Conservation (phyloP, 1,140 invertebrate species). For the Lerema accius region DNA sequence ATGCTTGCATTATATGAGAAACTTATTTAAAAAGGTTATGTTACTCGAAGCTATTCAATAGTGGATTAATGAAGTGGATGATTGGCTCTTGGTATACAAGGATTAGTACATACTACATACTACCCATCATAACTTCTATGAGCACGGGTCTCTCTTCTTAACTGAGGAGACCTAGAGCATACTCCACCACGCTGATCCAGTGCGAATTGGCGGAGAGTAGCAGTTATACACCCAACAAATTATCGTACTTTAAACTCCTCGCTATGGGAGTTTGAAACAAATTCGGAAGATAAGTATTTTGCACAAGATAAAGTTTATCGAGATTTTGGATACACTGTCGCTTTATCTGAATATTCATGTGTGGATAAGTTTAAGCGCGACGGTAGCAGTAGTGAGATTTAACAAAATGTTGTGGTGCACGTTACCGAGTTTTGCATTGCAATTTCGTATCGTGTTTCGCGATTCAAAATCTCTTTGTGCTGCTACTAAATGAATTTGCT, state of each 20-base stretch:
- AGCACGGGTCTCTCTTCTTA: too few species aligned
- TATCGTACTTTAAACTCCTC: not conserved
- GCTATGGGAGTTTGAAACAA: not conserved
- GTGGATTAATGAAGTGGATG: too few species aligned
- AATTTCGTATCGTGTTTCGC: slow-evolving; percentile 48
- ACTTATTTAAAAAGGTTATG: too few species aligned
- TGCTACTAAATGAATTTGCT: slow-evolving; percentile 55
- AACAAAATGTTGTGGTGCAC: slow-evolving; percentile 54
- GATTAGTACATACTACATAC: too few species aligned
- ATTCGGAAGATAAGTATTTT: not conserved
- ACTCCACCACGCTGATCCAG: too few species aligned
- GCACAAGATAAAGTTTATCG: slow-evolving; percentile 29
- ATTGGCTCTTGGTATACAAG: too few species aligned
- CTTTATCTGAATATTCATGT: slow-evolving; percentile 70
- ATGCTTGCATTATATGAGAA: too few species aligned
- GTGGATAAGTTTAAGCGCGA: slow-evolving; percentile 31
- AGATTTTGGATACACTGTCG: slow-evolving; percentile 60
- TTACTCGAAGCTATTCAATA: too few species aligned
- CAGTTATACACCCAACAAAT: too few species aligned
- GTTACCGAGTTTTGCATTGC: slow-evolving; percentile 52
- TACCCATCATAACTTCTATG: too few species aligned
- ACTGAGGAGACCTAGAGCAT: too few species aligned
- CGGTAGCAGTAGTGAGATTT: slow-evolving; percentile 37
- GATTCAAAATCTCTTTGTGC: slow-evolving; percentile 56
- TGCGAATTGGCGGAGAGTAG: too few species aligned